A percentile compares a stretch with the other conserved stretches of the same genome.
These are phyloP conservation scores for Azorinus chamasolen DNA, from an alignment of 2,888 invertebrate species.

Conservation along the genomic window DNA sequence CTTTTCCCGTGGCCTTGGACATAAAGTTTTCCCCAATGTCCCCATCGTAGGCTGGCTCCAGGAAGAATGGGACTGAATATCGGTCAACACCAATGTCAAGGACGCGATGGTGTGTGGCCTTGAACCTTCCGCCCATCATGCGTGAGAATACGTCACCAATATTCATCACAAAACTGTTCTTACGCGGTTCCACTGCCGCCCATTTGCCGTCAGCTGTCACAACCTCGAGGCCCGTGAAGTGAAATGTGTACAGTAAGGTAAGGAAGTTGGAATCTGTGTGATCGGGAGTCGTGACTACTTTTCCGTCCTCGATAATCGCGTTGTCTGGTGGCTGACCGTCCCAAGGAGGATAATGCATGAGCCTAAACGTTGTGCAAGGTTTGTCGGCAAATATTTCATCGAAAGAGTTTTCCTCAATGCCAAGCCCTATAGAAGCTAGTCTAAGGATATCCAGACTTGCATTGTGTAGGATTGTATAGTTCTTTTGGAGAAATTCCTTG, in stretches of 20 bases:
- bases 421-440: slow-evolving; percentile 69
- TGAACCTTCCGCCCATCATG: slow-evolving; percentile 72
- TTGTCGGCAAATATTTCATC: slow-evolving; percentile 69
- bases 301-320: slow-evolving; percentile 67
- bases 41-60: slow-evolving; percentile 72
- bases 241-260: slow-evolving; percentile 69
- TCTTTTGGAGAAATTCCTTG: slow-evolving; percentile 58
- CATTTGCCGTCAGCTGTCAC: slow-evolving; percentile 64
- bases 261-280: slow-evolving; percentile 76
- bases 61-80: slow-evolving; percentile 75
- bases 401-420: slow-evolving; percentile 70
- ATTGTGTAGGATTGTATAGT: slow-evolving; percentile 58
- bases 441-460: slow-evolving; percentile 66
- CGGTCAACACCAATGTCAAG: slow-evolving; percentile 72
- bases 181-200: slow-evolving; percentile 67
- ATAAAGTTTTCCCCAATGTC: slow-evolving; percentile 69
- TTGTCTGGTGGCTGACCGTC: slow-evolving; percentile 58
- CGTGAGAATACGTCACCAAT: slow-evolving; percentile 74
- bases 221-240: slow-evolving; percentile 72
- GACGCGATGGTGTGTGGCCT: slow-evolving; percentile 75
- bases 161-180: slow-evolving; percentile 74
- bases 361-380: slow-evolving; percentile 71
- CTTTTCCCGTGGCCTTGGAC: slow-evolving; percentile 59
- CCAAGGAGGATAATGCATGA: slow-evolving; percentile 76
- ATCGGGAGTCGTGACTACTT: slow-evolving; percentile 68